Base-by-base conservation (phyloP, 2,113 vertebrate genomes). In the Pachycephala philippinensis region DNA sequence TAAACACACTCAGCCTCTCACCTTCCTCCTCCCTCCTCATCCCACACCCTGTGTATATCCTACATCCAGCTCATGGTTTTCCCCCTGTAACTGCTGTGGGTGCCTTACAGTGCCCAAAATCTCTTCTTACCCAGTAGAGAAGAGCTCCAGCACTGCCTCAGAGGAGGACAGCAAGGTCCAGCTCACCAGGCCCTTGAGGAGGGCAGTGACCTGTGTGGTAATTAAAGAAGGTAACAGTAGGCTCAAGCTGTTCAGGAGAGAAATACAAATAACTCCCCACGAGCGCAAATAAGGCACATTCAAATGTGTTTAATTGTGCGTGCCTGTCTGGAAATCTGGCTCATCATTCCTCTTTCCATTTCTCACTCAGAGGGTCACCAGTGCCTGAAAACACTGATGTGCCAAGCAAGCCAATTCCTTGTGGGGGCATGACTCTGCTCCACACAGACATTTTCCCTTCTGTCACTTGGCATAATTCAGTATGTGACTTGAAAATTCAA, bases 401-500 rank as follows among this genome's bases (percentile, higher is more conserved):
- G 64, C 79, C 79, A 80, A 80, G 82, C 82, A 94, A 94, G 82
- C 75, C 82, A 50, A 1, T 80, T 95, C 78, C 70, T 69, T 4
- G 16, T 86, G 75, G 90, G 90, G 93, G 87, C 79, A 20, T n/a
- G 75, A 87, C 78, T 72, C 70, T 63, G 87, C 63, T 90, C 75
- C 79, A 83, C 68, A 44, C 63, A 87, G 84, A 85, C 75, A 84
- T 52, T 69, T 61, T 93, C 82, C 84, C 82, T 95, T 93, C 93
- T 96, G 93, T 93, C 93, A 90, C 91, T 96, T 95, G 87, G 95
- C 87, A 74, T 80, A 74, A 80, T 60, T 78, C 78, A 70, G 30
- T 66, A 52, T 90, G 70, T 80, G 90, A 76, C 87, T 94, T 84
- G 94, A 84, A 96, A 95, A 93, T 74, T 80, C 95, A 94, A 93